phyloP scores from a whole-genome alignment of 2,113 vertebrate genomes.

The Ploceus nigricollis region DNA sequence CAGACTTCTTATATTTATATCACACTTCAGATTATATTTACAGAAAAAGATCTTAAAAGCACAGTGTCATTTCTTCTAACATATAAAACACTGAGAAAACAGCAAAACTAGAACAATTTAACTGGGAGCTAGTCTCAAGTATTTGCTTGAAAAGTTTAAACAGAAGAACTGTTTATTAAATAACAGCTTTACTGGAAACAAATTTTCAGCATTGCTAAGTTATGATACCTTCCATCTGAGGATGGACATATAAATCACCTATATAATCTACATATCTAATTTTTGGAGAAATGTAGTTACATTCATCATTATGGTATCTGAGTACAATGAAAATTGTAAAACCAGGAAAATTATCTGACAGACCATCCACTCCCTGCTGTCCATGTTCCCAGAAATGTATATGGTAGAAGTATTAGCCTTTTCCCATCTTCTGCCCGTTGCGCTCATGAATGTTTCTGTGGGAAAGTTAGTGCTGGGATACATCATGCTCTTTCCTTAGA shows the following conservation, averaged over 20 bases:
- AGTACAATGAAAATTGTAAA: neutral
- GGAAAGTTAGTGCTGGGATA: neutral
- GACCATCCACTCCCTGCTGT: neutral
- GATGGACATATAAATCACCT: neutral
- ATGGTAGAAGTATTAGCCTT: neutral
- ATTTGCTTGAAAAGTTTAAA: neutral
- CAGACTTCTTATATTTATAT: conserved; percentile 64
- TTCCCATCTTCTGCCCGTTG: neutral
- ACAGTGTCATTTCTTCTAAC: conserved; percentile 4
- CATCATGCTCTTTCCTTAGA: neutral
- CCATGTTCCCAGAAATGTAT: accelerated
- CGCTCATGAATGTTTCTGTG: neutral
- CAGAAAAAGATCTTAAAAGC: conserved; percentile 29
- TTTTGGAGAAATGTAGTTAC: neutral
- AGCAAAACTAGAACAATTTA: neutral
- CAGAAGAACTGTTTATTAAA: conserved; percentile 26
- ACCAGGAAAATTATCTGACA: neutral
- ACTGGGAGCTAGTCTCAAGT: conserved; percentile 9
- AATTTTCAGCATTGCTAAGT: neutral
- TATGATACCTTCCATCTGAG: neutral
- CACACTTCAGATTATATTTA: conserved; percentile 16
- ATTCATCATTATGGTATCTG: neutral
- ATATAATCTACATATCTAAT: neutral
- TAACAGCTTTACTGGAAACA: conserved; percentile 11
- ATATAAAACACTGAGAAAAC: conserved; percentile 20